Base-by-base conservation (phyloP, 2,888 invertebrate species). In the Eupeodes latifasciatus region DNA sequence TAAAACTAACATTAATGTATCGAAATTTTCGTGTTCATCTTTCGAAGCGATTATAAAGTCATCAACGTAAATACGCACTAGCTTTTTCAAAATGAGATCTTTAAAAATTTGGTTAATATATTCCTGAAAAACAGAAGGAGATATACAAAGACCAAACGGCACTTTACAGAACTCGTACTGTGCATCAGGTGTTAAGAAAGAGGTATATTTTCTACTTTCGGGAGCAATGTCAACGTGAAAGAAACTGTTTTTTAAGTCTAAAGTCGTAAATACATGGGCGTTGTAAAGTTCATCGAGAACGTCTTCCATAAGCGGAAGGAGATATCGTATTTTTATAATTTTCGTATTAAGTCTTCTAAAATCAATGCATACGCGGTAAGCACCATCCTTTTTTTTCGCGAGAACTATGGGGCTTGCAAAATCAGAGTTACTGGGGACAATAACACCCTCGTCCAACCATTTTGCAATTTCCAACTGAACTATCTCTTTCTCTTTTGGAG, bases 71-170 rank as follows among this genome's bases (percentile, higher is more conserved):
- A 53, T 19, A 19, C 53, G 19, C 53, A 19, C 53, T 47, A 47
- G 47, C 47, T 55, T 55, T 55, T 55, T 55, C 10, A 55, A 16
- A 10, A 9, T 55, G 9, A 55, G 53, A 10, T 55, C 53, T 55
- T 55, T 55, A 55, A 55, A 55, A 55, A 55, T 55, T 19, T 19
- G 7, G 16, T 55, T 55, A 9, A 55, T 55, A 55, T 55, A 55
- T 55, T 55, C 53, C 53, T 55, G 53, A 19, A 55, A 53, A 55
- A 55, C 19, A 16, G 19, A 55, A 55, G 53, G 19, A 55, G 16
- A 55, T 55, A 55, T 19, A 55, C 85, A 82, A 5, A 93, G 64
- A 5, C 93, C 93, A 90, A 93, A 94, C 0, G 93, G 93, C 55
- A 90, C 53, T 55, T 55, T 55, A 55, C 53, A 55, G 10, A 55